Base-by-base conservation (phyloP, 2,113 vertebrate genomes). In the Butorides virescens region DNA sequence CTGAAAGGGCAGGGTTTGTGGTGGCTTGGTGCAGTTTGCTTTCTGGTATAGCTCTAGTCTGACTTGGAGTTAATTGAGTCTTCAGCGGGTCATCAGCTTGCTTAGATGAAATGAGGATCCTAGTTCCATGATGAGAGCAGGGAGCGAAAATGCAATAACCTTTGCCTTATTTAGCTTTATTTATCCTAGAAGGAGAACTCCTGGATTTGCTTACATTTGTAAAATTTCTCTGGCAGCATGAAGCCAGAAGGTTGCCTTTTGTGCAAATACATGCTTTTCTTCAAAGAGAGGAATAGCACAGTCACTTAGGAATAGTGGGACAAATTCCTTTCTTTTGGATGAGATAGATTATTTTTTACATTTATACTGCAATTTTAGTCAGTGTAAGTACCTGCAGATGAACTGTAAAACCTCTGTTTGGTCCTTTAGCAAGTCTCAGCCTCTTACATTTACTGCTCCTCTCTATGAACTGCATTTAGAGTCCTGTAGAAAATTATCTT, bases 101-200 rank as follows among this genome's bases (percentile, higher is more conserved):
- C 39, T 65, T 75, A 50, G 39, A 22, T 82, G 53, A 32, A 53
- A 53, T 17, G 39, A 78, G 52, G 18, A 75, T 81, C 34, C 20
- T 30, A 13, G n/a, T 72, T 93, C 27, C 36, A 37, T 26, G 61
- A 26, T 62, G 46, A 82, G 5, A 92, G 22, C 44, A 90, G 55
- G 77, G 49, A 88, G 19, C n/a, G 70, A 44, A 88, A 70, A 78
- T 81, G 44, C 32, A 67, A 14, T 78, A 88, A 80, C 37, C 23
- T 93, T 92, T 93, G 30, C 67, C 74, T 94, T 92, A 78, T 76
- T 88, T 93, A 79, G 34, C 70, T 80, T 88, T 93, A 78, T 94
- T 95, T 94, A 74, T 70, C 9, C 77, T 58, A 70, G 50, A 68
- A 87, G 17, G 37, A 74, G 74, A 91, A 66, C 73, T 94, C 49